These are phyloP conservation scores for Nibea coibor DNA, from an alignment of 2,113 vertebrate genomes.

Conservation along the genomic window DNA sequence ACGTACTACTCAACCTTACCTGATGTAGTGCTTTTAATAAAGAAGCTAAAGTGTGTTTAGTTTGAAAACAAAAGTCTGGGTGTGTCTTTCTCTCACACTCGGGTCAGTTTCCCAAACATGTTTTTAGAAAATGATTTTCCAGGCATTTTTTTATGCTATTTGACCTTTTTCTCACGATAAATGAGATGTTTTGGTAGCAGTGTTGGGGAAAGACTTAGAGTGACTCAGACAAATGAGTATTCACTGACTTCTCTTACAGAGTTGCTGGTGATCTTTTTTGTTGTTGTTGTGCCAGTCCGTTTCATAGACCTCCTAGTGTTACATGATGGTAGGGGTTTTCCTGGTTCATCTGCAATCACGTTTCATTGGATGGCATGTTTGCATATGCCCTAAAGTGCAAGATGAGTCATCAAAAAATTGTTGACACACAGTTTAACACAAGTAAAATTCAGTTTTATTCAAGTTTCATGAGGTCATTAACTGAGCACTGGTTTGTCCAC, in stretches of 20 bases:
- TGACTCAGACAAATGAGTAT: neutral
- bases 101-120: neutral
- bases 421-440: neutral
- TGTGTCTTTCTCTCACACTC: neutral
- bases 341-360: neutral
- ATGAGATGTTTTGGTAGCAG: neutral
- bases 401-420: slow-evolving; percentile 13
- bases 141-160: neutral
- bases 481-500: slow-evolving; percentile 35
- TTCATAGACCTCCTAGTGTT: neutral
- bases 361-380: neutral
- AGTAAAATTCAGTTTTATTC: neutral
- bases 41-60: neutral
- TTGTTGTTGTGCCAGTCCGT: neutral
- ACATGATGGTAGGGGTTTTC: neutral
- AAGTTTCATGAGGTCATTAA: neutral
- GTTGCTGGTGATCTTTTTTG: neutral
- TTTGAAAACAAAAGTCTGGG: neutral
- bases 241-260: too few species aligned
- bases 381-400: neutral
- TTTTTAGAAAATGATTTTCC: neutral
- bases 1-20: neutral
- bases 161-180: neutral
- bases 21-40: neutral
- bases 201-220: neutral